Evolutionary conservation across 2,797 vertebrate species (phyloP).

Genomic region (Myotis planiceps): DNA sequence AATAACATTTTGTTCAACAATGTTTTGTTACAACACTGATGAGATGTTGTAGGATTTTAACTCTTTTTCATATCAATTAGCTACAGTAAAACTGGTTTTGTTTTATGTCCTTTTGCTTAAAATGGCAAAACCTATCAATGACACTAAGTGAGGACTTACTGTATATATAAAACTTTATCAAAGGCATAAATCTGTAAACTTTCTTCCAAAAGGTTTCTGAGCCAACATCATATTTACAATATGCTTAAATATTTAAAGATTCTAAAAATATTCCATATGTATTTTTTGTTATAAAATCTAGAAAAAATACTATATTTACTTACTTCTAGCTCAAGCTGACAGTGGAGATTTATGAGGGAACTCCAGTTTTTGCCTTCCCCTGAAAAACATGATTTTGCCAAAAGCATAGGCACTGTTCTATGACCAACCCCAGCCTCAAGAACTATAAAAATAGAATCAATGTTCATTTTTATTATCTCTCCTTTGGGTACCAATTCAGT

Average conservation of each 20-base stretch:
- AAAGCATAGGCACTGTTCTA: conserved; percentile 96
- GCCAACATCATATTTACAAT: background rate
- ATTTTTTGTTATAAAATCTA: background rate
- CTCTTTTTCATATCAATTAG: background rate
- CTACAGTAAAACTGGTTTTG: background rate
- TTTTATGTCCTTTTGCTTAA: background rate
- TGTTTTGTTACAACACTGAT: background rate
- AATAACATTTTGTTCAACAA: background rate
- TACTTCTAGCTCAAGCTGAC: conserved; percentile 89
- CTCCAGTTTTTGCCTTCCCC: conserved; percentile 96
- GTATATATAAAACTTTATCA: background rate
- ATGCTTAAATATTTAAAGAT: background rate
- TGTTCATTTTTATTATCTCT: conserved; percentile 91
- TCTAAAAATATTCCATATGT: background rate
- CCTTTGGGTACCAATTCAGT: conserved; percentile 90
- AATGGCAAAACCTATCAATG: background rate
- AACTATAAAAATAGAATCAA: conserved; percentile 94
- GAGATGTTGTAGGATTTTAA: background rate
- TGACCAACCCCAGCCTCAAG: conserved; percentile 98
- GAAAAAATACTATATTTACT: conserved; percentile 48
- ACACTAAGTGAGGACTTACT: background rate
- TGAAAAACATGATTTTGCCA: conserved; percentile 94
- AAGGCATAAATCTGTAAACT: background rate
- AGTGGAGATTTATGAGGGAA: conserved; percentile 94
- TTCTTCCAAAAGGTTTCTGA: conserved; percentile 22